Evolutionary conservation across 2,113 vertebrate species (phyloP).

Genomic region (Saimiri boliviensis): DNA sequence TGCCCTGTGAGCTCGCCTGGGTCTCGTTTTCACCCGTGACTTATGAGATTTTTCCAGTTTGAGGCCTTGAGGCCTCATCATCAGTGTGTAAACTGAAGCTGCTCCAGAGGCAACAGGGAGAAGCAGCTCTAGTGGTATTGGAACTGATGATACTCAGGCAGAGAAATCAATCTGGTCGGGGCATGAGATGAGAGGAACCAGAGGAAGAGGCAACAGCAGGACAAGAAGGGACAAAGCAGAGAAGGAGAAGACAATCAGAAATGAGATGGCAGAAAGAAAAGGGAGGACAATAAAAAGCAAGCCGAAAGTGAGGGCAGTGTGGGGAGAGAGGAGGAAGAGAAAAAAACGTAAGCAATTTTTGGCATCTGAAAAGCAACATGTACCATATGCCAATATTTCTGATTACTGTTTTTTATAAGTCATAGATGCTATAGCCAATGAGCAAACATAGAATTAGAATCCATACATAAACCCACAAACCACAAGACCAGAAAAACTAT

Average conservation of each 20-base stretch:
- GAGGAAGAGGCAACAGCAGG: slow-evolving; percentile 30
- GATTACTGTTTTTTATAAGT: not conserved
- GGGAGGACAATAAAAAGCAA: not conserved
- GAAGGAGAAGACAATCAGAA: not conserved
- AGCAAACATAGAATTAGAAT: slow-evolving; percentile 53
- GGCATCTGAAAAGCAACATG: slow-evolving; percentile 49
- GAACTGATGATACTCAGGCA: slow-evolving; percentile 74
- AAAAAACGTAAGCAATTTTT: slow-evolving; percentile 44
- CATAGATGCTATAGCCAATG: not conserved
- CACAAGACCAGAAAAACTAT: not conserved
- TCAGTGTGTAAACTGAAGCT: slow-evolving; percentile 69
- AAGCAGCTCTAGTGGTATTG: slow-evolving; percentile 73
- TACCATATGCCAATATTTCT: not conserved
- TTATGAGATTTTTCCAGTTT: slow-evolving; percentile 69
- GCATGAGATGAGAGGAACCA: not conserved
- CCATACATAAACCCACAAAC: not conserved
- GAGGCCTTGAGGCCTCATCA: slow-evolving; percentile 74
- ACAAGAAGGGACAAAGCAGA: not conserved
- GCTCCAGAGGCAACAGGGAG: slow-evolving; percentile 77
- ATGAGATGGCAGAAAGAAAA: not conserved
- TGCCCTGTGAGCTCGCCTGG: not conserved
- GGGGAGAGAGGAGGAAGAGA: not conserved
- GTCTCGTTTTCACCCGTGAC: not conserved
- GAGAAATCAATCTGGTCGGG: slow-evolving; percentile 71
- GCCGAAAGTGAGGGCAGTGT: not conserved